Percentiles rank a stretch among this genome's conserved stretches.
These are phyloP conservation scores for Erythrocercus mccallii DNA, from an alignment of 2,113 vertebrate genomes.

Conservation along the genomic window DNA sequence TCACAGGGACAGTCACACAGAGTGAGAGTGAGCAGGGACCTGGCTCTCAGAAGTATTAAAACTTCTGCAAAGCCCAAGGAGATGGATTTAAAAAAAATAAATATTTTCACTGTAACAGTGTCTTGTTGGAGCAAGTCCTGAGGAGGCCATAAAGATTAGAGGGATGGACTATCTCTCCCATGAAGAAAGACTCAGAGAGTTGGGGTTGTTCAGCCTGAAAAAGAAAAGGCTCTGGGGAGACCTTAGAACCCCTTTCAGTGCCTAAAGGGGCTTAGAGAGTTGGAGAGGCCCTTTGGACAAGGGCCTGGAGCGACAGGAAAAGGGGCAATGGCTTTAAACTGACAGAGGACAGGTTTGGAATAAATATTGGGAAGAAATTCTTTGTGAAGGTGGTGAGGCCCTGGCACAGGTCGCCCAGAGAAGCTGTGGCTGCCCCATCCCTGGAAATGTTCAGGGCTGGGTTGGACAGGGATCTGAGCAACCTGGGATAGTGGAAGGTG, in stretches of 20 bases:
- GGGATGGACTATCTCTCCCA: background rate
- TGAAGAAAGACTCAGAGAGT: background rate
- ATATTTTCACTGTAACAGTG: background rate
- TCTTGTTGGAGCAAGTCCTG: background rate
- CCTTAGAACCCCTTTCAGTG: background rate
- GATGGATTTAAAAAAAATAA: background rate
- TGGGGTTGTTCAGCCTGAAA: background rate
- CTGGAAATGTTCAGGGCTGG: background rate
- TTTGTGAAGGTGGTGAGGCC: background rate
- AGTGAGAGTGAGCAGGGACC: background rate
- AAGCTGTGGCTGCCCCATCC: background rate
- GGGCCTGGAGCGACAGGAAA: background rate
- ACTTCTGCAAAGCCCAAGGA: background rate
- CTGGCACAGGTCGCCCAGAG: background rate
- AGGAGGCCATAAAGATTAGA: background rate
- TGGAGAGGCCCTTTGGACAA: too few relatives aligned
- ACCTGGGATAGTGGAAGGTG: background rate
- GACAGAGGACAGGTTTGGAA: background rate
- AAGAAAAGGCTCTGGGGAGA: background rate
- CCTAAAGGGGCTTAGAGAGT: background rate
- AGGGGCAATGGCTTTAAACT: background rate
- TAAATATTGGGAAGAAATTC: background rate
- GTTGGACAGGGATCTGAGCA: rapidly evolving
- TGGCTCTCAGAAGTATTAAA: background rate
- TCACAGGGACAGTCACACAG: background rate